These are phyloP conservation scores for Ostrea edulis DNA, from an alignment of 1,140 invertebrate species.

Conservation along the genomic window DNA sequence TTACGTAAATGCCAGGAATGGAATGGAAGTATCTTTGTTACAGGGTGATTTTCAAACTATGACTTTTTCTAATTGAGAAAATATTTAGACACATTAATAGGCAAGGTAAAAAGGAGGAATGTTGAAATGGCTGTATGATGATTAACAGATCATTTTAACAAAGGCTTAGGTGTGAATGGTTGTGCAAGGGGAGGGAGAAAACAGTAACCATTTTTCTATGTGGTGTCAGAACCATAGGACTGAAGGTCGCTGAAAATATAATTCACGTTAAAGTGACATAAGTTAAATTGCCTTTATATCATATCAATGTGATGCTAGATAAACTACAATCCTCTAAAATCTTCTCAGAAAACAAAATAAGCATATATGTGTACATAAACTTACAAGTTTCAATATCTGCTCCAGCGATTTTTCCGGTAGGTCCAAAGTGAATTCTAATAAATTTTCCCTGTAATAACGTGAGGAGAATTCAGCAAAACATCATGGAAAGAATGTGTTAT, in stretches of 20 bases:
- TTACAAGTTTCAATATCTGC: conserved; percentile 99
- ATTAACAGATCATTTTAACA: not conserved
- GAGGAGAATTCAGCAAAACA: not conserved
- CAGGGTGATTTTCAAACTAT: conserved; percentile 1
- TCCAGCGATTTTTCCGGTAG: conserved; percentile 99
- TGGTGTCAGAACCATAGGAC: conserved; percentile 22
- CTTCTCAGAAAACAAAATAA: not conserved
- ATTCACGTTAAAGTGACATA: not conserved
- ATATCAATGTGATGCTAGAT: not conserved
- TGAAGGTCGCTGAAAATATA: conserved; percentile 35
- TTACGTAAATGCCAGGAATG: not conserved
- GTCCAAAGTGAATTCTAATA: conserved; percentile 99
- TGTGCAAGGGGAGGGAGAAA: not conserved
- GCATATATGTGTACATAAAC: conserved; percentile 81
- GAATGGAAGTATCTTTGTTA: not conserved
- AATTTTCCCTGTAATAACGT: conserved; percentile 87
- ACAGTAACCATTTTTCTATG: conserved; percentile 30
- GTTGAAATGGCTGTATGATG: not conserved
- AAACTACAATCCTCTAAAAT: not conserved
- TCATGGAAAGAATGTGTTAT: too few species aligned
- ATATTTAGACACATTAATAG: not conserved
- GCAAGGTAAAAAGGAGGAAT: not conserved
- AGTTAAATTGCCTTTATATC: not conserved
- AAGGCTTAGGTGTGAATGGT: not conserved
- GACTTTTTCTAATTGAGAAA: not conserved